Base-by-base conservation (phyloP, 2,888 invertebrate genomes). In the Eristalis intricaria region DNA sequence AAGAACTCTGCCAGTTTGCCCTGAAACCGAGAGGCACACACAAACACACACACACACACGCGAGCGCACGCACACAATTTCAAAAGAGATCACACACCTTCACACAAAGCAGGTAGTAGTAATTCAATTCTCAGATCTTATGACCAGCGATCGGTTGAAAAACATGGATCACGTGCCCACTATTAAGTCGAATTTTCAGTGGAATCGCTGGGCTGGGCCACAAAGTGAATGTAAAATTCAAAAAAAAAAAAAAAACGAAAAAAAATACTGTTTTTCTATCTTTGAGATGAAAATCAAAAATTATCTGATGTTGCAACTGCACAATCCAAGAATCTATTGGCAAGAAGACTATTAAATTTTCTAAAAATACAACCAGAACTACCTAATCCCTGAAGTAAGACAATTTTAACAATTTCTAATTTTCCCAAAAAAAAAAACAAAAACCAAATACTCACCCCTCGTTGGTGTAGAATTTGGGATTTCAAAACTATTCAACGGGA, bases 361-460 rank as follows among this genome's bases (percentile, higher is more conserved):
- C 85, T 86, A 86, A 82, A 82, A 82, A 86, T 86, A 86, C 64
- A 77, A 69, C 11, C 85, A 69, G 19, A 65, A 22, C 66, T 79
- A 80, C 77, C 73, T 61, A 64, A 69, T 50, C 68, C 64, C 40
- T 35, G 26, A 63, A 73, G 63, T 61, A 50, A 50, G 19, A 50
- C 50, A 19, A 50, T 19, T 19, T 19, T 43, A 43, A n/a, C 19
- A 8, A 73, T 77, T 76, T 56, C 8, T 32, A 32, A 1, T 60
- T 38, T 68, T 32, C n/a, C n/a, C 13, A 38, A 35, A 50, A 43
- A 68, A 35, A 50, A 35, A 50, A 35, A 68, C 32, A 43, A 19
- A 7, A 8, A n/a, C 1, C 0, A 7, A 3, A 13, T 50, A 78
- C 86, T 86, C 71, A 86, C 86, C 86, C 86, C 43, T 66, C 61